A percentile compares a stretch with the other conserved stretches of the same genome.
phyloP scores from a whole-genome alignment of 2,797 vertebrate genomes.

The Lepilemur ruficaudatus region DNA sequence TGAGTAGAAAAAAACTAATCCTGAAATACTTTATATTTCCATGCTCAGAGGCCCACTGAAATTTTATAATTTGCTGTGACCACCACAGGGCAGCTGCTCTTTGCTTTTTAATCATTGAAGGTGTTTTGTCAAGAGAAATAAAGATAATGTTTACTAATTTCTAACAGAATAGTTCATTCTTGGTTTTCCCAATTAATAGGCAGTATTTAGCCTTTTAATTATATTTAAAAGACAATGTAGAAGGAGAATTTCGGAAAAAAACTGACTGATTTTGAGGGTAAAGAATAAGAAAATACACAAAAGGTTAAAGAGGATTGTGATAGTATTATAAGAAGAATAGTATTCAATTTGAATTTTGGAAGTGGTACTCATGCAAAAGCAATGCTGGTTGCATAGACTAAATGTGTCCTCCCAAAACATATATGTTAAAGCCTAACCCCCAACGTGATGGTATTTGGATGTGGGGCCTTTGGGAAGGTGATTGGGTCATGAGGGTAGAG shows the following conservation, averaged over 20 bases:
- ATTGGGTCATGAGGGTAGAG: too few relatives aligned
- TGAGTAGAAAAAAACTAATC: not conserved
- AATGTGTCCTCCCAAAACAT: not conserved
- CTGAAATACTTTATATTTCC: not conserved
- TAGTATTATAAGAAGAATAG: not conserved
- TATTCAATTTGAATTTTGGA: not conserved
- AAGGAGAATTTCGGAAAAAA: not conserved
- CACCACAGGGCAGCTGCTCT: not conserved
- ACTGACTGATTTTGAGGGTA: not conserved
- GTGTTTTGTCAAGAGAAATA: not conserved
- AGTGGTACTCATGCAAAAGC: not conserved
- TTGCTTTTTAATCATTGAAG: not conserved
- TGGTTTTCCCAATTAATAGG: not conserved
- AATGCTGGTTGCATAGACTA: not conserved
- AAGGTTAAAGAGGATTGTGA: not conserved
- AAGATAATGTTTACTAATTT: not conserved
- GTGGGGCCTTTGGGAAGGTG: rapidly evolving
- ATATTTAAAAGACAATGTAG: not conserved
- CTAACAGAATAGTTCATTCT: not conserved
- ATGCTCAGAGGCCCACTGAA: not conserved
- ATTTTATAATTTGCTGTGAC: not conserved
- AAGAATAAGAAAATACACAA: not conserved
- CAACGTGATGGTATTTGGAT: not conserved
- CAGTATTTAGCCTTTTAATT: not conserved
- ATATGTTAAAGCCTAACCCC: not conserved